Conservation (phyloP, 2,888 invertebrate species). For the Melipona bicolor region DNA sequence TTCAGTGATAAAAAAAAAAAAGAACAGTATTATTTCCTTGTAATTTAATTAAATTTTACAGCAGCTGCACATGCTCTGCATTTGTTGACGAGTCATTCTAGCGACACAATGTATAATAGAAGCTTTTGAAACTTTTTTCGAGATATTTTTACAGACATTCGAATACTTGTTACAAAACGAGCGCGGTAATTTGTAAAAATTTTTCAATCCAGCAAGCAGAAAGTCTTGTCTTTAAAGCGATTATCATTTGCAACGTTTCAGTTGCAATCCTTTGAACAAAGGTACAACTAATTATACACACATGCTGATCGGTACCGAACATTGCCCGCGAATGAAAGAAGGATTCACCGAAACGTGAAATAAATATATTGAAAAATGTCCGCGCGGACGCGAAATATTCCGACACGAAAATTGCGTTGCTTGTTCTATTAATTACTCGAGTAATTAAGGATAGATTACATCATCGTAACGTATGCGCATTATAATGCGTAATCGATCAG, state of each 20-base stretch:
- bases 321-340: too few relatives aligned
- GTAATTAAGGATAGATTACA: conserved; percentile 44
- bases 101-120: too few relatives aligned
- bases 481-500: conserved; percentile 47
- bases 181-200: neutral
- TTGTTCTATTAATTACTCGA: conserved; percentile 15
- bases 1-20: too few relatives aligned
- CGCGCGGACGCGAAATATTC: neutral
- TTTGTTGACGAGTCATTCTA: too few relatives aligned
- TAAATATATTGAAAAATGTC: too few relatives aligned
- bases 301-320: neutral
- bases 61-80: too few relatives aligned
- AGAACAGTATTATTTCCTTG: too few relatives aligned
- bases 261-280: neutral
- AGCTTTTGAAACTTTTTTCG: neutral
- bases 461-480: conserved; percentile 37
- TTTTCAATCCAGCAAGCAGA: neutral
- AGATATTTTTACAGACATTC: neutral
- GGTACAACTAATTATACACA: neutral
- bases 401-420: neutral
- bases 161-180: neutral
- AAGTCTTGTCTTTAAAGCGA: neutral
- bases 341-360: neutral
- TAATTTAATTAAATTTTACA: too few relatives aligned
- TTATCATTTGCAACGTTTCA: neutral